phyloP scores from a whole-genome alignment of 2,113 vertebrate species.

The Himantopus leucocephalus region DNA sequence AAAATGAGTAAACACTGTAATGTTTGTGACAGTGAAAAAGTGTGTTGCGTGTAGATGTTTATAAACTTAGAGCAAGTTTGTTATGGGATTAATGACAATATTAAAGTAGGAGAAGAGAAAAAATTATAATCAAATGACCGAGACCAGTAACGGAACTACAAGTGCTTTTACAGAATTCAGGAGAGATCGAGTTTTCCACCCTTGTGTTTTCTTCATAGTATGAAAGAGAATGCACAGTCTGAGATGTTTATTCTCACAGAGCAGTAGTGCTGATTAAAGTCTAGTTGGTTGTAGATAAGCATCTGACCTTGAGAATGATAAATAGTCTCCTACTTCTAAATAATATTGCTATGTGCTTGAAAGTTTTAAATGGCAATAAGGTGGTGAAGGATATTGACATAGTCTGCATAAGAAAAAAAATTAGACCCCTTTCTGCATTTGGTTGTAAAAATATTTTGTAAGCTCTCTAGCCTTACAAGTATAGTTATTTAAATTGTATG shows the following conservation, averaged over 20 bases:
- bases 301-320: constrained; percentile 24
- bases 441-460: background rate
- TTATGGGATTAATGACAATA: background rate
- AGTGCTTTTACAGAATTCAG: background rate
- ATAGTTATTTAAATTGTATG: background rate
- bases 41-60: background rate
- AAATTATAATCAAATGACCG: background rate
- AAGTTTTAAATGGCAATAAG: background rate
- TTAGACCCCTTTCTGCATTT: background rate
- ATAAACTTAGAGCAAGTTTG: background rate
- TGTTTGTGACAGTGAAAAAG: background rate
- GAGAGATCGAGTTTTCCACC: background rate
- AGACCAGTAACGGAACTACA: background rate
- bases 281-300: background rate
- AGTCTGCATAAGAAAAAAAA: background rate
- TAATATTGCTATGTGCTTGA: background rate
- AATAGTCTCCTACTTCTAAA: background rate
- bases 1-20: background rate
- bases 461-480: background rate
- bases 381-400: background rate
- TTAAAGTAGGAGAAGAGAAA: background rate
- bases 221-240: background rate
- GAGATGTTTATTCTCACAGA: background rate
- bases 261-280: background rate
- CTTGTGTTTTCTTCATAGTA: background rate